A percentile compares a stretch with the other conserved stretches of the same genome.
These are phyloP conservation scores for Pachypanchax playfairii DNA, from an alignment of 2,113 vertebrate species.

Conservation along the genomic window DNA sequence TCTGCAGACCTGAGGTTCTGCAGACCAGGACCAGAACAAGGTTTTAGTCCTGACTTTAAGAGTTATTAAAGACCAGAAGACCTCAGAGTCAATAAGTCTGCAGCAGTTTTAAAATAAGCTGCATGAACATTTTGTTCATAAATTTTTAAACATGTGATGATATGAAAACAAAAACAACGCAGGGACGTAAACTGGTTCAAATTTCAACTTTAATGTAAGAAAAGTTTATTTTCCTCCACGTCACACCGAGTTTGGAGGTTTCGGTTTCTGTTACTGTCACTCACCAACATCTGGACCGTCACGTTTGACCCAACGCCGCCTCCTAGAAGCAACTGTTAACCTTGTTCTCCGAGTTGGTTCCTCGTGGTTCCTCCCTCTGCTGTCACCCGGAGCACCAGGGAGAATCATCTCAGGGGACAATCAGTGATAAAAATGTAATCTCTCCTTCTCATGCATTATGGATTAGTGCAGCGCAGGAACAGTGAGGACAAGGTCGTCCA, in stretches of 20 bases:
- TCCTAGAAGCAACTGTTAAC: constrained; percentile 10
- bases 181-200: too few relatives aligned
- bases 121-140: too few relatives aligned
- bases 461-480: constrained; percentile 26
- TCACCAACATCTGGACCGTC: not conserved
- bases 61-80: too few relatives aligned
- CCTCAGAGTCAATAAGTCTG: too few relatives aligned
- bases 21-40: too few relatives aligned
- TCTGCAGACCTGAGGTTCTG: too few relatives aligned
- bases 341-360: constrained; percentile 2
- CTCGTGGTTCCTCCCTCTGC: constrained; percentile 30
- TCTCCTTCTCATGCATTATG: constrained; percentile 45
- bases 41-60: too few relatives aligned
- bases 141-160: too few relatives aligned
- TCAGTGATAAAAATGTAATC: constrained; percentile 32
- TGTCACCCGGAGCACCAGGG: constrained; percentile 21
- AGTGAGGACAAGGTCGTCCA: constrained; percentile 16
- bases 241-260: not conserved
- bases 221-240: too few relatives aligned
- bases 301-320: not conserved
- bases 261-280: not conserved
- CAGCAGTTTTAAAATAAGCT: too few relatives aligned
- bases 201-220: too few relatives aligned
- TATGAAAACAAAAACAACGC: too few relatives aligned
- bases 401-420: constrained; percentile 22